Evolutionary conservation across 37 sponge, comb jelly and placozoan species (phyloP).

Genomic region (Beroe ovata): DNA sequence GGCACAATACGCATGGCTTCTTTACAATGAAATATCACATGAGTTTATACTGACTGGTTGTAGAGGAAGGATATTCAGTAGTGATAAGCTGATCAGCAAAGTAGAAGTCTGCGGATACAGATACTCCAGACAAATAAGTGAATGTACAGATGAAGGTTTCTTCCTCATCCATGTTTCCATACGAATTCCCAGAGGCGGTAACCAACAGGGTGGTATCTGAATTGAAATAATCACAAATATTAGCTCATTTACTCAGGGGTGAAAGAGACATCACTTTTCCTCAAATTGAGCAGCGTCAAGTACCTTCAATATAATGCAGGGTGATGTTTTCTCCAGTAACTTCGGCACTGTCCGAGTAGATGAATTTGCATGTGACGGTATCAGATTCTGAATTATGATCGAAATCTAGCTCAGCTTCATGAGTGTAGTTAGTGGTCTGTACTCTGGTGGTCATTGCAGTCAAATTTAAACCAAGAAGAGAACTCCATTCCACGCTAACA

Average conservation of each 20-base stretch:
- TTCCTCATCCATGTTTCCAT: background rate
- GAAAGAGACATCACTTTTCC: no score
- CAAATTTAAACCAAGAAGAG: background rate
- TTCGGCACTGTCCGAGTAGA: no score
- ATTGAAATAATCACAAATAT: no score
- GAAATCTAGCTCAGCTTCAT: background rate
- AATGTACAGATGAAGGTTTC: conserved; percentile 5
- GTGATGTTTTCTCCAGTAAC: background rate
- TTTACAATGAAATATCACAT: no score
- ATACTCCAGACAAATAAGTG: background rate
- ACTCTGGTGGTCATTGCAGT: background rate
- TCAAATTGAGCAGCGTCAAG: no score
- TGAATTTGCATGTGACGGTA: background rate
- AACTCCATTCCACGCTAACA: no score
- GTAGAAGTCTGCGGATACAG: background rate
- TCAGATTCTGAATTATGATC: background rate
- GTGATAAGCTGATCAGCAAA: no score
- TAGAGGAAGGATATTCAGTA: no score
- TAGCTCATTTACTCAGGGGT: no score
- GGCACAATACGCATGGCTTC: no score
- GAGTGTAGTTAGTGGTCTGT: background rate
- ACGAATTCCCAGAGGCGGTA: background rate
- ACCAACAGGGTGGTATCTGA: background rate
- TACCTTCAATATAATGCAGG: background rate
- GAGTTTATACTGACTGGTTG: no score